phyloP scores from a whole-genome alignment of 1,140 invertebrate genomes.

The Platorchestia sp. region DNA sequence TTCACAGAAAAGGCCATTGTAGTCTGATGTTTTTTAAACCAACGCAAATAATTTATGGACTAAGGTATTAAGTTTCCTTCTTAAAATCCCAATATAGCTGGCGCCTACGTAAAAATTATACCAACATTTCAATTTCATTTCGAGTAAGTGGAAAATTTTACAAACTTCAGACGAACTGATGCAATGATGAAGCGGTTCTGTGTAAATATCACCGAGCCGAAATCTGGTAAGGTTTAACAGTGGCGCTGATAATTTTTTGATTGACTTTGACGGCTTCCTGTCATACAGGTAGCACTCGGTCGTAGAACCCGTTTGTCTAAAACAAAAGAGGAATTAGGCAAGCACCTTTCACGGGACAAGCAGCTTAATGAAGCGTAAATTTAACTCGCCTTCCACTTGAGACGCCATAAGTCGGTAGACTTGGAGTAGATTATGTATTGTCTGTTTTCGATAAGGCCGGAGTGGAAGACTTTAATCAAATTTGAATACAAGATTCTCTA shows the following conservation, averaged over 20 bases:
- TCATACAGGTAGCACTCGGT: background rate
- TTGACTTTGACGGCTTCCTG: background rate
- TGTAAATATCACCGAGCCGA: background rate
- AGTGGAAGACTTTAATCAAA: background rate
- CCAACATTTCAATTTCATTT: background rate
- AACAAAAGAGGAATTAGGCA: background rate
- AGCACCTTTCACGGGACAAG: background rate
- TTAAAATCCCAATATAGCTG: background rate
- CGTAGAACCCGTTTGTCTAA: background rate
- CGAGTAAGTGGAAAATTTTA: background rate
- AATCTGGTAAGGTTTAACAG: background rate
- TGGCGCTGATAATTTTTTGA: background rate
- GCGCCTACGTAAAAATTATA: background rate
- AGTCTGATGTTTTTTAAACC: too few species aligned
- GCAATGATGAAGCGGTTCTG: background rate
- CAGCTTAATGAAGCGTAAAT: background rate
- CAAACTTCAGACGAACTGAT: background rate
- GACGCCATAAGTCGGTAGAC: background rate
- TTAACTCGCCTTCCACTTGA: background rate
- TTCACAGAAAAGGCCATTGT: too few species aligned
- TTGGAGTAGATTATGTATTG: background rate
- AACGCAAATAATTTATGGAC: too few species aligned
- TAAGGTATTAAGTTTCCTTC: background rate
- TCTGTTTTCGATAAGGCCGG: background rate
- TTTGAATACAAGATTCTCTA: background rate